These are phyloP conservation scores for Pteria penguin DNA, from an alignment of 2,888 invertebrate genomes.

Conservation along the genomic window DNA sequence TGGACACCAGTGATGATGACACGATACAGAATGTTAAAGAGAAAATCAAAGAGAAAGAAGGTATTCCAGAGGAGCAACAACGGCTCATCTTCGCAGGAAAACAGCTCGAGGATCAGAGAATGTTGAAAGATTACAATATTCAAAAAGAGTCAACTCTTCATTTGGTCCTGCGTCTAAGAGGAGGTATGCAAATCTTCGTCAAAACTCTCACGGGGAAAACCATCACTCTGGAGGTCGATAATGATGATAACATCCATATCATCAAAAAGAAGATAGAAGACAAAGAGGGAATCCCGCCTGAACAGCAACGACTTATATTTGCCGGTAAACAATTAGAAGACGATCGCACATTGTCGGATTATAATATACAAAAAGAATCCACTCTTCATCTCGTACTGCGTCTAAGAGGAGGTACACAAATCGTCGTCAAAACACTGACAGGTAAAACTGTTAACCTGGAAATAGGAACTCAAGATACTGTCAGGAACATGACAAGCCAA, in stretches of 20 bases:
- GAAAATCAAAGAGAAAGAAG: too few species aligned
- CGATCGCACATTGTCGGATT: neutral
- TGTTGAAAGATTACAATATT: too few species aligned
- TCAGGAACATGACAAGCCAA: slow-evolving; percentile 3
- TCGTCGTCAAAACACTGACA: neutral
- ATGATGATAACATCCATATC: neutral
- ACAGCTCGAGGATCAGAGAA: too few species aligned
- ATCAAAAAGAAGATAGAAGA: neutral
- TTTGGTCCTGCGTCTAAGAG: too few species aligned
- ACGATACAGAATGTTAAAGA: too few species aligned
- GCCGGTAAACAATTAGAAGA: neutral
- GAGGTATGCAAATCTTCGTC: neutral
- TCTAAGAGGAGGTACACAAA: neutral
- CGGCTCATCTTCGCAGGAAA: too few species aligned
- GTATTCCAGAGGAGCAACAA: too few species aligned
- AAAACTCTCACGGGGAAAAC: neutral
- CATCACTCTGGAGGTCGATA: neutral
- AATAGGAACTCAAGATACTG: neutral
- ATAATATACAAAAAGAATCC: neutral
- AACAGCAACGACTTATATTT: neutral
- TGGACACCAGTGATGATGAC: too few species aligned
- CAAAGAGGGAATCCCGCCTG: neutral
- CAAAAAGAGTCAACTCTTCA: too few species aligned
- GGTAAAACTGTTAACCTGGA: slow-evolving; percentile 8
- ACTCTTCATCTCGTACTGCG: neutral